phyloP scores from a whole-genome alignment of 2,888 invertebrate species.

The Pseudococcus jackbeardsleyi region DNA sequence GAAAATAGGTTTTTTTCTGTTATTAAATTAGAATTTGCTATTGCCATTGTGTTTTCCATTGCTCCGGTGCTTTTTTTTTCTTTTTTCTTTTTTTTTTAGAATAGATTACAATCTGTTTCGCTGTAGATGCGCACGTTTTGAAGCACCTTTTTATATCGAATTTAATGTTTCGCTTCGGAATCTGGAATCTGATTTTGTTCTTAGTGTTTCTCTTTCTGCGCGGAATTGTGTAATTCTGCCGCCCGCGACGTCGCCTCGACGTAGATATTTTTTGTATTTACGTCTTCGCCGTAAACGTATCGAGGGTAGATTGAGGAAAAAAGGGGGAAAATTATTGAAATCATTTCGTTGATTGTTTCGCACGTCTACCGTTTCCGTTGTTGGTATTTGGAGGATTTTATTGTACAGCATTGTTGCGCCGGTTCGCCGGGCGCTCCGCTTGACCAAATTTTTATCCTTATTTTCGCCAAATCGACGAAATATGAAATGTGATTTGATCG shows the following conservation, averaged over 20 bases:
- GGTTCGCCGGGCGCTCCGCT: neutral
- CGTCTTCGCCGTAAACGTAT: neutral
- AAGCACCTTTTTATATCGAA: slow-evolving; percentile 49
- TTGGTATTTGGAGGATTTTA: neutral
- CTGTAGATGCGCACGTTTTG: slow-evolving; percentile 28
- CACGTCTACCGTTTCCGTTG: neutral
- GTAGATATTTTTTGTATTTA: neutral
- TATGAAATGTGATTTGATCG: neutral
- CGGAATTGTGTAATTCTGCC: neutral
- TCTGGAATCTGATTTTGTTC: slow-evolving; percentile 28
- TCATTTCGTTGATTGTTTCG: slow-evolving; percentile 49
- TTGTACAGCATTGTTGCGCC: neutral
- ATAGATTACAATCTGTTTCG: slow-evolving; percentile 42
- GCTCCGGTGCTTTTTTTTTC: neutral
- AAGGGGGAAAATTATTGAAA: slow-evolving; percentile 17
- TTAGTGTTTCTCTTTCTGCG: slow-evolving; percentile 9
- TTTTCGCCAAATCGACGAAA: slow-evolving; percentile 4
- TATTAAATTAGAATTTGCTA: slow-evolving; percentile 62
- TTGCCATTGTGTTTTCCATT: slow-evolving; percentile 56
- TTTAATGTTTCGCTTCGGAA: slow-evolving; percentile 48
- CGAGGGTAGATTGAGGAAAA: neutral
- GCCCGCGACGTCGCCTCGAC: neutral
- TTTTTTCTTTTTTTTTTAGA: slow-evolving; percentile 40
- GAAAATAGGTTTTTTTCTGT: slow-evolving; percentile 60
- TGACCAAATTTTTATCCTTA: slow-evolving; percentile 24